Base-by-base conservation (phyloP, 1,140 invertebrate genomes). In the Drosophila aff. region DNA sequence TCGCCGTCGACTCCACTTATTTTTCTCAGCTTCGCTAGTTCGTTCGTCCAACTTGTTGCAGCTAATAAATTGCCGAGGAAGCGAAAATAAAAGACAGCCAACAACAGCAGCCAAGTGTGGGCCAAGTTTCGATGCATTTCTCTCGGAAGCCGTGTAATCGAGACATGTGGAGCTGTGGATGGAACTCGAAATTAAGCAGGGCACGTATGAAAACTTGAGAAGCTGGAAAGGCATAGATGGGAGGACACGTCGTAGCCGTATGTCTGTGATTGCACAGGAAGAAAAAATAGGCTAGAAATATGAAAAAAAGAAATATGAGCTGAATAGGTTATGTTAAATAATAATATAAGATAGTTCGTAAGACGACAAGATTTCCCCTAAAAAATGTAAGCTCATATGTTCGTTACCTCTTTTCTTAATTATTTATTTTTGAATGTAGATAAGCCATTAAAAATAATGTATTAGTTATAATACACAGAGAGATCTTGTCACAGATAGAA, bases 141-240 rank as follows among this genome's bases (percentile, higher is more conserved):
- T 76, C 13, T 28, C 64, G 62, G 65, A 72, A 50, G 55, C 47
- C 59, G 11, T 50, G 82, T 82, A 86, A 86, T 76, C 83, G 83
- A 78, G 75, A 79, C 64, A 47, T 78, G 78, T 77, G 76, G 76
- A 80, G 79, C 75, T 57, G 21, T 57, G 53, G 36, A 72, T 62
- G 53, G 63, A 61, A 63, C 73, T 65, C 55, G 63, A 83, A 87
- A 87, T 83, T 87, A 89, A 66, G 80, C 84, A 75, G 46, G 47
- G 84, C 84, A 87, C 84, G 84, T 87, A 89, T 66, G 63, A 55
- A 66, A 87, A 87, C 76, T 82, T 80, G 62, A 82, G 76, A 43
- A 55, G 18, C 13, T 33, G 18, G 21, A 36, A 69, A 21, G 28
- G 10, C 66, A 58, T 33, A 57, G 59, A 43, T 52, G 53, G 60